Percentiles rank a stretch among this genome's conserved stretches.
Conservation (phyloP, 2,113 vertebrate species). For the Hyaena hyaena region DNA sequence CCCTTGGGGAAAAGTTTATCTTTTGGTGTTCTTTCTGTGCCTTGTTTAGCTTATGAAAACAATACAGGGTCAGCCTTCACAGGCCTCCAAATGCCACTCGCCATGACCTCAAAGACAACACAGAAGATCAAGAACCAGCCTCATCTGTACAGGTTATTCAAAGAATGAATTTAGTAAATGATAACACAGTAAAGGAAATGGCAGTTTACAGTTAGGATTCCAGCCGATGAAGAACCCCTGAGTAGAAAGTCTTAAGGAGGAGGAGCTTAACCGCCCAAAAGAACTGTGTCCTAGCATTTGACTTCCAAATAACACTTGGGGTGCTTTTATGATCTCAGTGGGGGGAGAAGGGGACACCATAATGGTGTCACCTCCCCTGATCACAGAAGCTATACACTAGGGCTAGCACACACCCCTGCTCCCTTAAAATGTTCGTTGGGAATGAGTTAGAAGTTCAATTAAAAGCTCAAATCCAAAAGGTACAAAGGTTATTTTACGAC, state of each 20-base stretch:
- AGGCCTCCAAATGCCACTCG: neutral
- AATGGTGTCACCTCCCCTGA: neutral
- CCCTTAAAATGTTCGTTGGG: neutral
- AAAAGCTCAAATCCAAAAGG: conserved; percentile 33
- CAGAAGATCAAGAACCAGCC: neutral
- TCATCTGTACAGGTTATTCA: neutral
- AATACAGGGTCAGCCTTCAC: neutral
- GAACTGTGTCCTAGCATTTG: neutral
- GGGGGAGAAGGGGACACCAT: no score
- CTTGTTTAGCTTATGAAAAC: conserved; percentile 45
- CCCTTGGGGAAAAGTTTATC: neutral
- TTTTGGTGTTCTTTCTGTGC: neutral
- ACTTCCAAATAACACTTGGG: conserved; percentile 8
- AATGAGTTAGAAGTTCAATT: neutral
- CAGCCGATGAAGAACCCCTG: neutral
- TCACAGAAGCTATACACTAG: neutral
- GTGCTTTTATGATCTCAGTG: neutral
- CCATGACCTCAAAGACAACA: neutral
- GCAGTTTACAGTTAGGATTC: neutral
- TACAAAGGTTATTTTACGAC: conserved; percentile 5
- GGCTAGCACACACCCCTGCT: neutral
- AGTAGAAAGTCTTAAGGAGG: neutral
- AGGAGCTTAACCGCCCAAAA: neutral
- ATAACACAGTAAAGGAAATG: neutral
- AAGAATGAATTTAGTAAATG: neutral